These are phyloP conservation scores for Bagarius yarrelli DNA, from an alignment of 2,113 vertebrate species.

Conservation along the genomic window DNA sequence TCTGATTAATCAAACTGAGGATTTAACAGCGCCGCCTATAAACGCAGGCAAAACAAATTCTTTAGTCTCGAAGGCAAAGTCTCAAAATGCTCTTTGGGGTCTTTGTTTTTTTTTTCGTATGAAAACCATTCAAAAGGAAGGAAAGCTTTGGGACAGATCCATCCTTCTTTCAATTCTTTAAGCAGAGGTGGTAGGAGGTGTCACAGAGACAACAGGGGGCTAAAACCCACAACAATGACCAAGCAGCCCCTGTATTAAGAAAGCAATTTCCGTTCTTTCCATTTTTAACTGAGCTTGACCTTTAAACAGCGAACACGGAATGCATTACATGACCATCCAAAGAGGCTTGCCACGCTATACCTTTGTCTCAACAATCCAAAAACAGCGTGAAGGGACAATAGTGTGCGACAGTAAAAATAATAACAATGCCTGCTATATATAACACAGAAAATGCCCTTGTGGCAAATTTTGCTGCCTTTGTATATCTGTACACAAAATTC, in stretches of 20 bases:
- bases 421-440: slow-evolving; percentile 31
- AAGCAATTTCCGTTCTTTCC: slow-evolving; percentile 25
- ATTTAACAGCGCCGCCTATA: not conserved
- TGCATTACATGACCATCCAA: slow-evolving; percentile 15
- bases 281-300: slow-evolving; percentile 36
- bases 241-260: slow-evolving; percentile 10
- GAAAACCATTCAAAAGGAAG: slow-evolving; percentile 27
- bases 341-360: slow-evolving; percentile 1
- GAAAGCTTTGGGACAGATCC: slow-evolving; percentile 24
- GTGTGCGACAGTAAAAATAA: slow-evolving; percentile 9
- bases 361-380: slow-evolving; percentile 26
- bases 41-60: not conserved
- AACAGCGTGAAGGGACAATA: slow-evolving; percentile 34
- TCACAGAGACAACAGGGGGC: slow-evolving; percentile 17
- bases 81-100: not conserved
- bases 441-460: slow-evolving; percentile 30
- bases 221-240: slow-evolving; percentile 24
- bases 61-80: not conserved
- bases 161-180: slow-evolving; percentile 17
- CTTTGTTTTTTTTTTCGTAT: not conserved
- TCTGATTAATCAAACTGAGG: not conserved
- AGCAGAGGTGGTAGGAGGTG: slow-evolving; percentile 3
- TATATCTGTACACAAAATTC: not conserved
- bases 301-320: slow-evolving; percentile 26
- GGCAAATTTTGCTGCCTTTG: not conserved